phyloP scores from a whole-genome alignment of 2,888 invertebrate genomes.

The Scaptomyza flava region DNA sequence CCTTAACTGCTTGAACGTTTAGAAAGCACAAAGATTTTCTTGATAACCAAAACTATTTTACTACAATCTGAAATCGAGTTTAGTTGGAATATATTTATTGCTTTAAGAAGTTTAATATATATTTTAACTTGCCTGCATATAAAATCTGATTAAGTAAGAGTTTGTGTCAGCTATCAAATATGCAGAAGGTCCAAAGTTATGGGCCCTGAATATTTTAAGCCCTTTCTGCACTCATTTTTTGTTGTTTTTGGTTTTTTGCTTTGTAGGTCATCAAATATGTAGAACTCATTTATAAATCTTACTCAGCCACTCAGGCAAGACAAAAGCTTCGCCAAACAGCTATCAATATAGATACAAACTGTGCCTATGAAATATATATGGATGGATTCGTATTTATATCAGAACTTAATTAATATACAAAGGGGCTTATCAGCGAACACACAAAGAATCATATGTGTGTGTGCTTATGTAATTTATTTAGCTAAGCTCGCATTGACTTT shows the following conservation, averaged over 20 bases:
- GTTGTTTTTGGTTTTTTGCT: no score
- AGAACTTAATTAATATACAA: slow-evolving; percentile 60
- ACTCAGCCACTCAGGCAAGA: slow-evolving; percentile 30
- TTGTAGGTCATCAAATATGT: slow-evolving; percentile 74
- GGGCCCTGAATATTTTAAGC: slow-evolving; percentile 60
- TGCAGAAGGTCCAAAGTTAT: slow-evolving; percentile 64
- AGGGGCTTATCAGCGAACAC: slow-evolving; percentile 51
- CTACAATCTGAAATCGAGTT: neutral
- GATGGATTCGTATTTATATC: slow-evolving; percentile 1
- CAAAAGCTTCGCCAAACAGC: slow-evolving; percentile 3
- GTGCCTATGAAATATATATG: neutral
- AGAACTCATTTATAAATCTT: slow-evolving; percentile 66
- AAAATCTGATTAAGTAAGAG: slow-evolving; percentile 72
- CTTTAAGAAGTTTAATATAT: neutral
- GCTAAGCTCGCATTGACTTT: slow-evolving; percentile 54
- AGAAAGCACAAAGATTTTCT: neutral
- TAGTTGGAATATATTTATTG: neutral
- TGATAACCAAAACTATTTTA: neutral
- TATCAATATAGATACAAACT: slow-evolving; percentile 5
- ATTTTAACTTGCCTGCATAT: neutral
- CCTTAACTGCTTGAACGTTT: neutral
- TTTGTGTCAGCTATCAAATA: slow-evolving; percentile 60
- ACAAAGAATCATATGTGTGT: slow-evolving; percentile 32
- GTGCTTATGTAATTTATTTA: slow-evolving; percentile 69
- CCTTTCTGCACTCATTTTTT: neutral